phyloP scores from a whole-genome alignment of 2,888 invertebrate genomes.

The Pseudococcus jackbeardsleyi region DNA sequence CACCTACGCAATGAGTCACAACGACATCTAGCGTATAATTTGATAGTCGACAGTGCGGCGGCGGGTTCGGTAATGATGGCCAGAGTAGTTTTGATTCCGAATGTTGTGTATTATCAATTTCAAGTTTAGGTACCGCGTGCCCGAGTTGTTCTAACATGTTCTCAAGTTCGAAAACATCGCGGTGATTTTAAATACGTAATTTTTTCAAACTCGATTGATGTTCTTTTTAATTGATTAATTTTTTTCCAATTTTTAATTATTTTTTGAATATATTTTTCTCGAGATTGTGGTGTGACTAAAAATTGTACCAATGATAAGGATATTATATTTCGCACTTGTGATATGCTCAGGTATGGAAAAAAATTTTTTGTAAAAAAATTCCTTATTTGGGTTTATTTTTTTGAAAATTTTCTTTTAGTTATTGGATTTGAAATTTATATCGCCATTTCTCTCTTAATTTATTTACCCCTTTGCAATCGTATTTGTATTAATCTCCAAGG shows the following conservation, averaged over 20 bases:
- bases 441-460: too few relatives aligned
- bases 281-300: not conserved
- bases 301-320: not conserved
- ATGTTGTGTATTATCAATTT: slow-evolving; percentile 32
- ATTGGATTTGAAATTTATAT: not conserved
- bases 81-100: slow-evolving; percentile 10
- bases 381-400: not conserved
- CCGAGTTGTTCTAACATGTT: slow-evolving; percentile 25
- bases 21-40: slow-evolving; percentile 48
- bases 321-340: not conserved
- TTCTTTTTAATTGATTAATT: not conserved
- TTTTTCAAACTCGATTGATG: not conserved
- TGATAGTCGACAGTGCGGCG: not conserved
- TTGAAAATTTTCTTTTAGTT: not conserved
- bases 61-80: not conserved
- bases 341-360: slow-evolving; percentile 3
- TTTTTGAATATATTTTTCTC: not conserved
- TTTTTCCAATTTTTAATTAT: not conserved
- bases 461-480: too few relatives aligned
- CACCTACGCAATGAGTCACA: not conserved
- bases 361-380: not conserved
- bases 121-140: slow-evolving; percentile 23
- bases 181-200: not conserved
- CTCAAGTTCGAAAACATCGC: not conserved
- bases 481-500: slow-evolving; percentile 8